Conservation (phyloP, 2,113 vertebrate species). For the Archilochus colubris region DNA sequence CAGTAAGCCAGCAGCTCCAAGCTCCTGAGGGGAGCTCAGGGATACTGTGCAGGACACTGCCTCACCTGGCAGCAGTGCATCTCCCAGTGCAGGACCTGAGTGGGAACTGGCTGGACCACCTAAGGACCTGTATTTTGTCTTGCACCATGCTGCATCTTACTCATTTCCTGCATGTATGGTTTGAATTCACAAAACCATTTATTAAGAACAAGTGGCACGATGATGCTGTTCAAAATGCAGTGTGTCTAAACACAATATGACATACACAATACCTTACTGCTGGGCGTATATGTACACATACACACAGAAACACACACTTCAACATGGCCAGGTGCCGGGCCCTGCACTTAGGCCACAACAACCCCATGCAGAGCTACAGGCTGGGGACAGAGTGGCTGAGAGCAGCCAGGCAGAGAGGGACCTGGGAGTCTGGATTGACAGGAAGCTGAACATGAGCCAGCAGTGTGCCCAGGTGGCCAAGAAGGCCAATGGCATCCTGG, state of each 20-base stretch:
- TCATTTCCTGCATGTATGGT: not conserved
- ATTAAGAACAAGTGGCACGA: not conserved
- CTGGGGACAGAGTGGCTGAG: too few relatives aligned
- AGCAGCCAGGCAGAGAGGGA: too few relatives aligned
- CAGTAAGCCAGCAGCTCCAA: not conserved
- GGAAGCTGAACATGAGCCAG: too few relatives aligned
- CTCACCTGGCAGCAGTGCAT: not conserved
- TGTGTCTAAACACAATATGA: not conserved
- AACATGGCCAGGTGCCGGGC: too few relatives aligned
- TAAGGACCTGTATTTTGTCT: not conserved
- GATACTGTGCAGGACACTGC: not conserved
- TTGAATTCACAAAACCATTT: not conserved
- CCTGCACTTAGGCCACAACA: too few relatives aligned
- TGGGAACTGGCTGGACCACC: not conserved
- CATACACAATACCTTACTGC: not conserved
- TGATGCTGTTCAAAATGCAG: not conserved
- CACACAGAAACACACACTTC: accelerated
- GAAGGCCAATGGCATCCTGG: too few relatives aligned
- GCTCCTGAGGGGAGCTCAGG: not conserved
- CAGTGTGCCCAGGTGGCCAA: too few relatives aligned
- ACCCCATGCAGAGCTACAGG: too few relatives aligned
- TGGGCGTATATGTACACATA: not conserved
- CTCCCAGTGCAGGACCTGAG: not conserved
- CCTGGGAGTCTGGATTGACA: too few relatives aligned
- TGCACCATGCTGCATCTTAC: not conserved